Percentiles rank a stretch among this genome's conserved stretches.
Evolutionary conservation across 1,140 invertebrate species (phyloP).

Genomic region (Diplogasteroides magnus): DNA sequence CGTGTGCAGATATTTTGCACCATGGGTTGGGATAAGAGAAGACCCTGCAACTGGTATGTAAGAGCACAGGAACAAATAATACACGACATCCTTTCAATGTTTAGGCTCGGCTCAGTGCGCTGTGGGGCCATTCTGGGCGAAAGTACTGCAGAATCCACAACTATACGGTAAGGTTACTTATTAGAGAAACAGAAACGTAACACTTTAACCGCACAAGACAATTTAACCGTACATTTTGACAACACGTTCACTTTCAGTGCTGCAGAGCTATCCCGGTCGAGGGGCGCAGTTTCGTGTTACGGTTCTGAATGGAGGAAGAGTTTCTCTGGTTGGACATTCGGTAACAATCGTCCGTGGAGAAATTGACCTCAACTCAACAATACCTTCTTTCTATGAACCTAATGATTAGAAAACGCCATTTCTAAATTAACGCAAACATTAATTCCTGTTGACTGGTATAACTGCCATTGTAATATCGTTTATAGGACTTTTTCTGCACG

Average conservation of each 20-base stretch:
- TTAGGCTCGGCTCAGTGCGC: constrained; percentile 61
- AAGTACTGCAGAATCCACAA: constrained; percentile 44
- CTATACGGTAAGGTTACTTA: constrained; percentile 43
- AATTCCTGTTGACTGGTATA: too few species aligned
- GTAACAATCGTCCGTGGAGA: background rate
- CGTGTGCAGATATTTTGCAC: constrained; percentile 63
- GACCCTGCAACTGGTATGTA: constrained; percentile 61
- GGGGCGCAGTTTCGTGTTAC: background rate
- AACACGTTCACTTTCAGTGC: background rate
- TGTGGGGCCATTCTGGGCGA: constrained; percentile 59
- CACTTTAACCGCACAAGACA: background rate
- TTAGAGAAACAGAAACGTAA: too few species aligned
- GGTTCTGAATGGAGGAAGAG: background rate
- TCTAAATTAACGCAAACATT: too few species aligned
- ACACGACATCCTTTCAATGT: background rate
- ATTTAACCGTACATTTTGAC: background rate
- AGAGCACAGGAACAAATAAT: background rate
- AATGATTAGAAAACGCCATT: too few species aligned
- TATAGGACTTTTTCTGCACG: too few species aligned
- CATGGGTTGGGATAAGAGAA: constrained; percentile 63
- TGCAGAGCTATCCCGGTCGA: background rate
- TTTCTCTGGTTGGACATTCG: background rate
- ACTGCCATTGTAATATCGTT: too few species aligned
- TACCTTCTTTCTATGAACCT: background rate
- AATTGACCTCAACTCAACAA: background rate